Evolutionary conservation across 2,888 invertebrate species (phyloP).

Genomic region (Adela reaumurella): DNA sequence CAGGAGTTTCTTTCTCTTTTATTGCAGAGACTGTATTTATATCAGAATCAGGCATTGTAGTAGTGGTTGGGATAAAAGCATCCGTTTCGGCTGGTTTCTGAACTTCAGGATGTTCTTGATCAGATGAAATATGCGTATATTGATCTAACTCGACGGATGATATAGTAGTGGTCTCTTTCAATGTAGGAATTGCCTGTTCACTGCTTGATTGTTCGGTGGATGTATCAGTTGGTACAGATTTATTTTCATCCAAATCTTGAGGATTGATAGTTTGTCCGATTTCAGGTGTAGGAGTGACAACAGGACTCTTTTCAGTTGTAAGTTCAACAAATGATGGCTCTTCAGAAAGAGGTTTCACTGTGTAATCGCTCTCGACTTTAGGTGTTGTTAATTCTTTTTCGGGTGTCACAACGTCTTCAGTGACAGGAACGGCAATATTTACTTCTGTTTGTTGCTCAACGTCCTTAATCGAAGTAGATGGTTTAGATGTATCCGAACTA

Average conservation of each 20-base stretch:
- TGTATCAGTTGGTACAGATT: conserved; percentile 3
- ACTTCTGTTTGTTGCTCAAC: background rate
- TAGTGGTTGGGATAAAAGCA: no score
- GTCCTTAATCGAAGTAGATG: conserved; percentile 2
- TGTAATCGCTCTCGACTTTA: conserved; percentile 10
- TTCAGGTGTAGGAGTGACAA: conserved; percentile 9
- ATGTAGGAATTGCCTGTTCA: conserved; percentile 5
- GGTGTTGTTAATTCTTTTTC: conserved; percentile 10
- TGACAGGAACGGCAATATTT: background rate
- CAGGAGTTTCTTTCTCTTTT: background rate
- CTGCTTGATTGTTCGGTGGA: conserved; percentile 4
- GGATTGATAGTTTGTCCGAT: conserved; percentile 2
- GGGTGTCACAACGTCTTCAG: conserved; percentile 7
- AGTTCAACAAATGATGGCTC: conserved; percentile 9
- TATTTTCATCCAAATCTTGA: background rate
- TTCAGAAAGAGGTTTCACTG: conserved; percentile 11
- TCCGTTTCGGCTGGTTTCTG: conserved; percentile 15
- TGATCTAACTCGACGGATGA: conserved; percentile 31
- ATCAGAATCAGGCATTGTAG: conserved; percentile 8
- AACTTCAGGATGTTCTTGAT: conserved; percentile 6
- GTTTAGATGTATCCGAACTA: background rate
- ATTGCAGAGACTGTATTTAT: background rate
- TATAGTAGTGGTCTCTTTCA: conserved; percentile 19
- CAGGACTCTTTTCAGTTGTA: conserved; percentile 10
- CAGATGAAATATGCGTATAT: conserved; percentile 24